Evolutionary conservation across 1,140 invertebrate genomes (phyloP).

Genomic region (Odontomachus brunneus): DNA sequence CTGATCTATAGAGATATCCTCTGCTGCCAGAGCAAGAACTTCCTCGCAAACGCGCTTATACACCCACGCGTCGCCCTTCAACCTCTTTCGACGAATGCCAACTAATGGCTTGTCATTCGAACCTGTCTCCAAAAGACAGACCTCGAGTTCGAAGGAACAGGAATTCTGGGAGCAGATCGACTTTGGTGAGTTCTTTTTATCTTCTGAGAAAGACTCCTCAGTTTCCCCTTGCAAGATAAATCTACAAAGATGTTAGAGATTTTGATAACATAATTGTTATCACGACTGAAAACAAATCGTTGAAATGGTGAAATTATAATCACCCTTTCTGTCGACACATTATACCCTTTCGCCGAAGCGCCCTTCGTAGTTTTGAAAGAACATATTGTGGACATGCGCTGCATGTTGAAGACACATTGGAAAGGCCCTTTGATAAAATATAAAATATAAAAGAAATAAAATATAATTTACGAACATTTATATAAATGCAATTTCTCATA

Average conservation of each 20-base stretch:
- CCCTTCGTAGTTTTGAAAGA: constrained; percentile 87
- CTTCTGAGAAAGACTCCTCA: constrained; percentile 75
- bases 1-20: constrained; percentile 74
- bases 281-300: neutral
- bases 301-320: constrained; percentile 30
- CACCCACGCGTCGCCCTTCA: constrained; percentile 94
- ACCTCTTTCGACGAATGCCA: constrained; percentile 91
- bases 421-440: constrained; percentile 87
- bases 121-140: constrained; percentile 87
- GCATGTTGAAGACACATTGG: constrained; percentile 91
- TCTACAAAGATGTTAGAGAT: constrained; percentile 81
- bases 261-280: neutral
- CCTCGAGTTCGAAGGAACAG: constrained; percentile 93
- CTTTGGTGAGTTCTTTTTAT: constrained; percentile 66
- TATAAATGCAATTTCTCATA: too few relatives aligned
- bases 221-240: constrained; percentile 89
- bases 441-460: too few relatives aligned
- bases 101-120: constrained; percentile 84
- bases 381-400: constrained; percentile 89
- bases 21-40: constrained; percentile 88
- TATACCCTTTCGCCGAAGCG: constrained; percentile 89
- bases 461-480: constrained; percentile 25
- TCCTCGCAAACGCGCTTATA: constrained; percentile 95
- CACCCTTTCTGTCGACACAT: constrained; percentile 90
- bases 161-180: constrained; percentile 80